phyloP scores from a whole-genome alignment of 2,113 vertebrate species.

The Cyprinodon variegatus region DNA sequence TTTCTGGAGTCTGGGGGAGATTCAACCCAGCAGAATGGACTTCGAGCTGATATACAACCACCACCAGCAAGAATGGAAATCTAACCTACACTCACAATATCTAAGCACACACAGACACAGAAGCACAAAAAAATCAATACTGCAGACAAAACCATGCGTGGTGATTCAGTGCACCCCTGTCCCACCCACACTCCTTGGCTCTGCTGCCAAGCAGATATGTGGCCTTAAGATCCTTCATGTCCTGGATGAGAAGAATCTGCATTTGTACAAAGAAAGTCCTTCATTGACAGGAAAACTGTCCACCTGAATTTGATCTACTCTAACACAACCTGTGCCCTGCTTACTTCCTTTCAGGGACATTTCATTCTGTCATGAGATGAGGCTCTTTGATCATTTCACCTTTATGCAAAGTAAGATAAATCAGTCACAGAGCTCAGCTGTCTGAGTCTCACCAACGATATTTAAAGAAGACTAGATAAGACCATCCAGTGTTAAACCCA shows the following conservation, averaged over 20 bases:
- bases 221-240: constrained; percentile 46
- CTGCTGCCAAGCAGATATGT: constrained; percentile 44
- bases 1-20: constrained; percentile 26
- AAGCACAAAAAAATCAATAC: constrained; percentile 61
- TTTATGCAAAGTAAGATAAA: constrained; percentile 32
- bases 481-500: constrained; percentile 11
- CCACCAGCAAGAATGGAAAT: constrained; percentile 45
- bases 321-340: neutral
- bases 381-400: constrained; percentile 6
- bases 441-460: constrained; percentile 14
- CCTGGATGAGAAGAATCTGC: constrained; percentile 36
- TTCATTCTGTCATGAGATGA: neutral
- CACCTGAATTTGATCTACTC: neutral
- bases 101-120: constrained; percentile 14
- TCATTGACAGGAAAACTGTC: constrained; percentile 6
- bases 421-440: constrained; percentile 1
- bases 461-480: constrained; percentile 27
- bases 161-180: constrained; percentile 67
- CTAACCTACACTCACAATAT: constrained; percentile 18
- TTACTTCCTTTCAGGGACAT: neutral
- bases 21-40: constrained; percentile 33
- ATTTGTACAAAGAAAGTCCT: constrained; percentile 16
- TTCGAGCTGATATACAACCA: constrained; percentile 58
- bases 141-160: constrained; percentile 55
- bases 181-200: constrained; percentile 57